phyloP scores from a whole-genome alignment of 2,113 vertebrate genomes.

The Otus sunia region DNA sequence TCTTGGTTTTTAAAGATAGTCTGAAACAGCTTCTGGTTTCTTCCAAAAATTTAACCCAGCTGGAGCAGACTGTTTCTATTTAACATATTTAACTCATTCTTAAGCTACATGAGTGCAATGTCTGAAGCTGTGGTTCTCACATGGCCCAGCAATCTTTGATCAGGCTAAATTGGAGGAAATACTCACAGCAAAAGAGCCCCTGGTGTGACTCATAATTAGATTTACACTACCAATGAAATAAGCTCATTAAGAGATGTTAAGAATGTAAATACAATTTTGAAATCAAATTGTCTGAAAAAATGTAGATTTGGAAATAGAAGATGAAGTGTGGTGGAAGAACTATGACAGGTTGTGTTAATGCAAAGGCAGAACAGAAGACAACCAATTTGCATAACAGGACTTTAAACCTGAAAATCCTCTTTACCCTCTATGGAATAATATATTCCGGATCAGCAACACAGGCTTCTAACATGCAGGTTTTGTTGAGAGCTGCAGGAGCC shows the following conservation, averaged over 20 bases:
- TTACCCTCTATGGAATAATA: conserved; percentile 37
- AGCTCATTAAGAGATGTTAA: conserved; percentile 62
- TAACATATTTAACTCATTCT: background rate
- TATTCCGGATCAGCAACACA: conserved; percentile 9
- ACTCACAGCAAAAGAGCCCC: conserved; percentile 43
- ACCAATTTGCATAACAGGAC: conserved; percentile 55
- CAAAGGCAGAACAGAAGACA: conserved; percentile 39
- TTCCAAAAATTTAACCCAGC: background rate
- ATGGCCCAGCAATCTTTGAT: conserved; percentile 8
- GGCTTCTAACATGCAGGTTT: conserved; percentile 14
- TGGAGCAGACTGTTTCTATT: background rate
- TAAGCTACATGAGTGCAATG: background rate
- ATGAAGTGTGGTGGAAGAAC: background rate
- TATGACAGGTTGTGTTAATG: conserved; percentile 11
- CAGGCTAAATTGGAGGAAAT: conserved; percentile 41
- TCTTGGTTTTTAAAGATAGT: background rate
- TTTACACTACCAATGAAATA: conserved; percentile 53
- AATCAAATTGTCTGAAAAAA: conserved; percentile 67
- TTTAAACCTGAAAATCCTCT: conserved; percentile 60
- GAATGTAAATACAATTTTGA: conserved; percentile 64
- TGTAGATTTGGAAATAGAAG: conserved; percentile 48
- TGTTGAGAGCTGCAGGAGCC: background rate
- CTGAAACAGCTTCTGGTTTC: background rate
- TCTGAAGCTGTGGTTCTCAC: background rate
- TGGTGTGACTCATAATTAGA: conserved; percentile 64